phyloP scores from a whole-genome alignment of 2,888 invertebrate genomes.

The Hybos culiciformis region DNA sequence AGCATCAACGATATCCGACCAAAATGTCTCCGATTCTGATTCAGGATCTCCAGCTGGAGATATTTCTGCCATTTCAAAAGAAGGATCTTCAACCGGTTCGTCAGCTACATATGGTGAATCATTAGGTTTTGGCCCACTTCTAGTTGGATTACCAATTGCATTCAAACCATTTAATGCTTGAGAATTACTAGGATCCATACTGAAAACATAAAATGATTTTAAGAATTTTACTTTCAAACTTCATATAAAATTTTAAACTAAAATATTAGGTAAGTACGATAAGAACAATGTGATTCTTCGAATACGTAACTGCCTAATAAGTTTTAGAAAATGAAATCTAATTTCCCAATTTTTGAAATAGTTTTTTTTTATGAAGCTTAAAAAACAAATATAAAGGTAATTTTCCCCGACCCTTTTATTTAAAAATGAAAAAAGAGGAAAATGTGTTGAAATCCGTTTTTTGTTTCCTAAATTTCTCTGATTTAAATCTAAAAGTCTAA shows the following conservation, averaged over 20 bases:
- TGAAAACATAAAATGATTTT: conserved; percentile 12
- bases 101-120: conserved; percentile 21
- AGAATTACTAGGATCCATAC: conserved; percentile 29
- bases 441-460: too few species aligned
- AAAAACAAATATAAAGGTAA: too few species aligned
- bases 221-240: conserved; percentile 1
- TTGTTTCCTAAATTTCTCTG: neutral
- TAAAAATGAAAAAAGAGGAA: too few species aligned
- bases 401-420: too few species aligned
- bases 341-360: neutral
- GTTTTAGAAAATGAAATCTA: too few species aligned
- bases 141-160: conserved; percentile 24
- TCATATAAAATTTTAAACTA: neutral
- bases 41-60: conserved; percentile 37
- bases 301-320: too few species aligned
- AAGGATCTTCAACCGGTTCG: conserved; percentile 27
- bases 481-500: neutral
- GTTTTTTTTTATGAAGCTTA: neutral
- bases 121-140: conserved; percentile 16
- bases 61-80: conserved; percentile 28
- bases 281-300: too few species aligned
- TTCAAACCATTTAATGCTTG: conserved; percentile 29
- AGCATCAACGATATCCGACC: conserved; percentile 49
- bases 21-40: conserved; percentile 44
- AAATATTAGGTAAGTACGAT: too few species aligned